Conservation (phyloP, 2,797 vertebrate species). For the Pteropus rufus region DNA sequence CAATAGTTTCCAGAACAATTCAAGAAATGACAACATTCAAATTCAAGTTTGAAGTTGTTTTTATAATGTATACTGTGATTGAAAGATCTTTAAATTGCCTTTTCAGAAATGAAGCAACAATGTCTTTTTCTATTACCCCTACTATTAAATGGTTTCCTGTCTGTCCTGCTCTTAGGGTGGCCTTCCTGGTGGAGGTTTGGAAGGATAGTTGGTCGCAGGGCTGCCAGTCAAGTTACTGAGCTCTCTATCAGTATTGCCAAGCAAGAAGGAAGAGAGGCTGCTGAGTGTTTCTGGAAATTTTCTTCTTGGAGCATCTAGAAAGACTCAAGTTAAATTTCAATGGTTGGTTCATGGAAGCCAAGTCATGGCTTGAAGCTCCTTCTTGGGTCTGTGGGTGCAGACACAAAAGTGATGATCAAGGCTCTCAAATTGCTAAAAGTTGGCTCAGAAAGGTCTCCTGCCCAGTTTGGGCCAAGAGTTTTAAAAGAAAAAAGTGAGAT, state of each 20-base stretch:
- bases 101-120: not conserved
- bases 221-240: not conserved
- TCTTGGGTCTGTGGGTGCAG: not conserved
- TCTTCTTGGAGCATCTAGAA: not conserved
- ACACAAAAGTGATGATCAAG: not conserved
- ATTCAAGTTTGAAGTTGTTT: slow-evolving; percentile 28
- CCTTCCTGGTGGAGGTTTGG: not conserved
- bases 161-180: not conserved
- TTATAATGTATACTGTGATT: not conserved
- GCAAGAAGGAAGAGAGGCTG: not conserved
- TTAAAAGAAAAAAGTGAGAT: not conserved
- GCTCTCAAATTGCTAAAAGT: not conserved
- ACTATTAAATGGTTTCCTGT: not conserved
- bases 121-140: not conserved
- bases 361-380: not conserved
- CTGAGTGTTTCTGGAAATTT: not conserved
- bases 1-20: not conserved
- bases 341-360: not conserved
- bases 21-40: slow-evolving; percentile 25
- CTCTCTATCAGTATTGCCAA: not conserved
- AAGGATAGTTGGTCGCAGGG: not conserved
- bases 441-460: not conserved
- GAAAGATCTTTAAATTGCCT: not conserved
- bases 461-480: not conserved
- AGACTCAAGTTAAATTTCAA: slow-evolving; percentile 5